A percentile compares a stretch with the other conserved stretches of the same genome.
These are phyloP conservation scores for Smithornis capensis DNA, from an alignment of 2,113 vertebrate genomes.

Conservation along the genomic window DNA sequence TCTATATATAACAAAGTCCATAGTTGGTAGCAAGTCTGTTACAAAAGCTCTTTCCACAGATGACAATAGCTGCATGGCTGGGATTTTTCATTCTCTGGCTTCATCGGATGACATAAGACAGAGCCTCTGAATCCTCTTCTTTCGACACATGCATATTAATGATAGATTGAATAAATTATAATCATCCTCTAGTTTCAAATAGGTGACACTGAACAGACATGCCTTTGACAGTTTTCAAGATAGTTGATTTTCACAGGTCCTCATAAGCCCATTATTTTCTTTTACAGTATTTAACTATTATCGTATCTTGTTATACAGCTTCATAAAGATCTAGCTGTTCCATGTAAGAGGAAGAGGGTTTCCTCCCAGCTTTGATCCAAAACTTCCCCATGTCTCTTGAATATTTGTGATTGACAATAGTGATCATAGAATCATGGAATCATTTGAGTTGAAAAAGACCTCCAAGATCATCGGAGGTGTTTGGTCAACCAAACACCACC, in stretches of 20 bases:
- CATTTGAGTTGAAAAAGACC: background rate
- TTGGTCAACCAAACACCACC: background rate
- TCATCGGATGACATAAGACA: background rate
- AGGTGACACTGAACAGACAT: background rate
- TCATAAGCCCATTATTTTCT: background rate
- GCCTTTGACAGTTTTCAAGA: background rate
- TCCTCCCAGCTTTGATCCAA: background rate
- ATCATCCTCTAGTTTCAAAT: background rate
- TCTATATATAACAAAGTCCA: background rate
- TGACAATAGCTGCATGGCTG: background rate
- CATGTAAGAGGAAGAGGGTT: background rate
- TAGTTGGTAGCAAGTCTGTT: background rate
- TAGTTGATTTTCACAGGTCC: accelerated
- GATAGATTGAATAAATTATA: background rate
- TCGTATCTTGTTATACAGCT: background rate
- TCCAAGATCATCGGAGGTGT: background rate
- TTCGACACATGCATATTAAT: background rate
- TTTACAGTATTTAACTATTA: background rate
- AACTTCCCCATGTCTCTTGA: background rate
- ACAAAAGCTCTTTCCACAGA: background rate
- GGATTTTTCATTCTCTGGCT: background rate
- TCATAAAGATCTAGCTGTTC: background rate
- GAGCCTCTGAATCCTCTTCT: background rate
- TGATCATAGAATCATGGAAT: background rate
- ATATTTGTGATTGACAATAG: background rate